A percentile compares a stretch with the other conserved stretches of the same genome.
These are phyloP conservation scores for Pseudomyrmex dendroicus DNA, from an alignment of 1,140 invertebrate species.

Conservation along the genomic window DNA sequence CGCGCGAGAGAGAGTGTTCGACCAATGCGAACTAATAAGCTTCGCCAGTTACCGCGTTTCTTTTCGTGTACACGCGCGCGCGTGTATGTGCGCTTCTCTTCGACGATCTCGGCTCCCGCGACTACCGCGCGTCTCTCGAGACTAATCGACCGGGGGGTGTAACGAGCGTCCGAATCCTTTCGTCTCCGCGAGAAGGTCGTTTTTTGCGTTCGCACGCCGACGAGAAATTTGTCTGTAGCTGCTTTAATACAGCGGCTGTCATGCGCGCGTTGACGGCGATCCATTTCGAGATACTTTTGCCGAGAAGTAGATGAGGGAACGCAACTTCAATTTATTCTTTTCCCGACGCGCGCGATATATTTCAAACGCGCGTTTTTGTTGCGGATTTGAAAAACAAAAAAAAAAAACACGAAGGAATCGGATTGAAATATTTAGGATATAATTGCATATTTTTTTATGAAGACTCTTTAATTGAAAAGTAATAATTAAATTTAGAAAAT, in stretches of 20 bases:
- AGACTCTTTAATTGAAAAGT: too few relatives aligned
- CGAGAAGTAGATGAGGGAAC: conserved; percentile 9
- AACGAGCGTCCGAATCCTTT: conserved; percentile 63
- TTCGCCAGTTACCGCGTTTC: conserved; percentile 6
- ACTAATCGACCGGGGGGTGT: conserved; percentile 69
- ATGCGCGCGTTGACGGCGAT: conserved; percentile 59
- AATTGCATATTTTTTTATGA: too few relatives aligned
- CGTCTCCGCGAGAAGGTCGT: conserved; percentile 48
- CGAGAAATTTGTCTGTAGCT: conserved; percentile 73
- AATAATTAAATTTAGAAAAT: too few relatives aligned
- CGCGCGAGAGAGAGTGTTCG: conserved; percentile 40
- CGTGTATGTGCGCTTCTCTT: neutral
- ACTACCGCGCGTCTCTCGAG: conserved; percentile 41
- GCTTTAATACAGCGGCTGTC: conserved; percentile 69
- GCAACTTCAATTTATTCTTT: conserved; percentile 32
- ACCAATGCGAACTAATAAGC: conserved; percentile 78
- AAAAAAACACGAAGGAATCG: too few relatives aligned
- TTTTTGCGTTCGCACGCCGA: conserved; percentile 57
- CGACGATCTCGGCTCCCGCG: neutral
- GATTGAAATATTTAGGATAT: too few relatives aligned
- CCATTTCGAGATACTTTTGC: conserved; percentile 57
- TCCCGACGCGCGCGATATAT: conserved; percentile 33
- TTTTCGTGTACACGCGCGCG: neutral
- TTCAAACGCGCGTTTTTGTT: neutral
- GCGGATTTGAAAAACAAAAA: too few relatives aligned